Base-by-base conservation (phyloP, 2,113 vertebrate species). In the Electrona antarctica region DNA sequence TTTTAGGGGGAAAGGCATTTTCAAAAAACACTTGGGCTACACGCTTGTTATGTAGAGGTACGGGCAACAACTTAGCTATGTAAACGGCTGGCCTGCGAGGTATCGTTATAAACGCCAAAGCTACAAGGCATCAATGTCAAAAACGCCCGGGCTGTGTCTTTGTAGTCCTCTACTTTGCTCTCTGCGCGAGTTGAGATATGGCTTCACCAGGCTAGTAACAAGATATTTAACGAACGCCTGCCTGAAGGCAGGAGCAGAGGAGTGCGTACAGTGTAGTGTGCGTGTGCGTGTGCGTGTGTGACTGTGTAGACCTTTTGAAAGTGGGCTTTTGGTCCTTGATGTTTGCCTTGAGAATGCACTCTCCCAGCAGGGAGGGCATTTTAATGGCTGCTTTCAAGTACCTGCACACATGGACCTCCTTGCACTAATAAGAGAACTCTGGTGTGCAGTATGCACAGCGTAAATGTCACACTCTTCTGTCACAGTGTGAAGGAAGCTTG, bases 321-420 rank as follows among this genome's bases (percentile, higher is more conserved):
- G 62, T 75, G 59, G 62, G 55, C 55, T 71, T 49, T 64, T 29
- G 62, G 76, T 63, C 29, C 45, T 63, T 71, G 80, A 64, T 76
- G 64, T 74, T 73, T 71, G 51, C 74, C 61, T 67, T 48, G 69
- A 79, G 78, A 81, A 78, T 84, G 66, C 54, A 69, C 45, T 21
- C 71, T 82, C 69, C 56, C 84, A 45, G 81, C 52, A 62, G 75
- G 82, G 73, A 41, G 64, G 33, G 14, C 8, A 48, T 57, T 75
- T 87, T 79, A 83, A 79, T 82, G 82, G 77, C 64, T 84, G 58
- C 82, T 87, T 67, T 56, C 87, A 88, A 90, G 79, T 90, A 90
- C 84, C 87, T 90, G 77, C 64, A 71, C 88, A 84, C 86, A 87
- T 74, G 67, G 81, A 60, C 67, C 76, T 68, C 51, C 79, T 78